phyloP scores from a whole-genome alignment of 2,797 vertebrate genomes.

The Gymnothorax javanicus region DNA sequence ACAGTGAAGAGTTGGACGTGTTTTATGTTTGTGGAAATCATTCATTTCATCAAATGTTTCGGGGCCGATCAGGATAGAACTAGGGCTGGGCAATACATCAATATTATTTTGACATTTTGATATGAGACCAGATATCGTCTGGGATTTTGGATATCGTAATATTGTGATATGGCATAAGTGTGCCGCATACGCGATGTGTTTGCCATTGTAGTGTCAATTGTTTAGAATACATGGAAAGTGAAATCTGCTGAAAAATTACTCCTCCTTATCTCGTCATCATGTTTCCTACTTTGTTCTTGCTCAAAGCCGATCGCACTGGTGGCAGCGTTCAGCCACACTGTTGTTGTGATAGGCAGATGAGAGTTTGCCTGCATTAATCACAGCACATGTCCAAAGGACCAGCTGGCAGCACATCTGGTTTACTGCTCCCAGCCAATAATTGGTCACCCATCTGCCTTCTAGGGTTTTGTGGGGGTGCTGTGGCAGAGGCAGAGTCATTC shows the following conservation, averaged over 20 bases:
- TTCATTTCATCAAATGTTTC: background rate
- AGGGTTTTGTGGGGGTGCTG: background rate
- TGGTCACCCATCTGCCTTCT: background rate
- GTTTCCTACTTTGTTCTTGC: background rate
- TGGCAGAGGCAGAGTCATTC: background rate
- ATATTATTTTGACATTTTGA: too few species aligned
- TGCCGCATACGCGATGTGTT: too few species aligned
- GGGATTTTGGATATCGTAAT: too few species aligned
- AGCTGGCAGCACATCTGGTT: background rate
- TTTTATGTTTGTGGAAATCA: background rate
- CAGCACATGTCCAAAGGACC: background rate
- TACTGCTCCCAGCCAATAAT: background rate
- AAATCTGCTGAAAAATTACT: background rate
- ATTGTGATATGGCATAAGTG: too few species aligned
- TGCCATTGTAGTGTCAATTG: background rate
- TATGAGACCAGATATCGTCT: too few species aligned
- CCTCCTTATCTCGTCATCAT: background rate
- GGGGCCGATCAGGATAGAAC: background rate
- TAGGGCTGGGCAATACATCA: too few species aligned
- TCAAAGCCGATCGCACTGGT: background rate
- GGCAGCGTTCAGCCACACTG: background rate
- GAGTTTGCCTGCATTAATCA: background rate
- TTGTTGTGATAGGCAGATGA: background rate
- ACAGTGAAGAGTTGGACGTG: too few species aligned
- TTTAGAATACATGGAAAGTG: background rate